Evolutionary conservation across 1,140 invertebrate genomes (phyloP).

Genomic region (Batillaria attramentaria): DNA sequence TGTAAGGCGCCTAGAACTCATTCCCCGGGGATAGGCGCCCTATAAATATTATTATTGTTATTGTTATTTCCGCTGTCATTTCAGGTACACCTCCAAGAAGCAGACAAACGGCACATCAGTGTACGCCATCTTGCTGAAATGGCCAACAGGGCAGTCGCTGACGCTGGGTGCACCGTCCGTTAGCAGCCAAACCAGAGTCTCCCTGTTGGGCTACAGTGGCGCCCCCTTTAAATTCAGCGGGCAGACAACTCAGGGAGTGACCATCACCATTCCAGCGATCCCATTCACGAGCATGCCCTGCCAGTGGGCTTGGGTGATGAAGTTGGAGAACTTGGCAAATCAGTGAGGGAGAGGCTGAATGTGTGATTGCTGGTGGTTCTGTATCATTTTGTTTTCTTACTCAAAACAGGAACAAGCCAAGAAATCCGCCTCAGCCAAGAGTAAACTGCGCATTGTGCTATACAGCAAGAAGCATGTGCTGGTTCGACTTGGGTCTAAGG

Average conservation of each 20-base stretch:
- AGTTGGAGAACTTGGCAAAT: constrained; percentile 36
- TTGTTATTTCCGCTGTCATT: no score
- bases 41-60: constrained; percentile 73
- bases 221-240: constrained; percentile 30
- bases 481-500: no score
- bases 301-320: constrained; percentile 58
- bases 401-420: no score
- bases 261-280: constrained; percentile 49
- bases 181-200: constrained; percentile 36
- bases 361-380: no score
- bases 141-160: constrained; percentile 43
- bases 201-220: constrained; percentile 49
- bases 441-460: no score
- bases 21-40: no score
- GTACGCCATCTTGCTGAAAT: constrained; percentile 77
- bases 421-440: no score
- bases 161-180: constrained; percentile 41
- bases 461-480: no score
- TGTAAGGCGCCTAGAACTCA: no score
- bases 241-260: constrained; percentile 36
- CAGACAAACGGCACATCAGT: constrained; percentile 70
- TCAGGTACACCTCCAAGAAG: constrained; percentile 74
- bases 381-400: no score
- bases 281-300: constrained; percentile 47
- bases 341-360: no score